phyloP scores from a whole-genome alignment of 92 coral and sea anemone genomes.

The Nematostella vectensis region DNA sequence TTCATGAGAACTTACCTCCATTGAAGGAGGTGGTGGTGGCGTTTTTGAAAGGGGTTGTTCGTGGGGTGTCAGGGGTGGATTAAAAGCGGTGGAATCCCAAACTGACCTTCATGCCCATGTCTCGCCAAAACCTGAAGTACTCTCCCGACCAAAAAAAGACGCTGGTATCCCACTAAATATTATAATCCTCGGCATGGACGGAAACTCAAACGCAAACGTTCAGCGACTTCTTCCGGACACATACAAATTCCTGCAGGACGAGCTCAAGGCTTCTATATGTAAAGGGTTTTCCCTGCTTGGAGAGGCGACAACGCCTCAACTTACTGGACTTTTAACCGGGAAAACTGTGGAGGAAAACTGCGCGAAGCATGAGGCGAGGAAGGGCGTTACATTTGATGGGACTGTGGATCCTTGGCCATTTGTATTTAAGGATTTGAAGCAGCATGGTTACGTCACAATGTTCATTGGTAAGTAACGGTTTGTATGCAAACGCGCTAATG shows the following conservation, averaged over 20 bases:
- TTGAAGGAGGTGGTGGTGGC: too few relatives aligned
- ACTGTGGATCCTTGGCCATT: conserved; percentile 84
- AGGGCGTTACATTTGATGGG: conserved; percentile 36
- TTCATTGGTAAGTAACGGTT: too few relatives aligned
- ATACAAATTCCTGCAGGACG: conserved; percentile 43
- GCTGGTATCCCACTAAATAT: conserved; percentile 60
- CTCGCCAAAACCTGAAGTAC: conserved; percentile 29
- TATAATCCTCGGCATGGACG: conserved; percentile 69
- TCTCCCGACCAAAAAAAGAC: conserved; percentile 15
- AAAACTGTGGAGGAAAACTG: conserved; percentile 59
- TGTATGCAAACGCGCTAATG: too few relatives aligned
- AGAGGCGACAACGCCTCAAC: conserved; percentile 68
- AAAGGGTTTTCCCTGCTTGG: conserved; percentile 68
- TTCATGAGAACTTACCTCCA: too few relatives aligned
- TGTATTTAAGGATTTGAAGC: conserved; percentile 49
- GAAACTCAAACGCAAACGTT: conserved; percentile 62
- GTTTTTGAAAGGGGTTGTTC: too few relatives aligned
- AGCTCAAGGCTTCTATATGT: conserved; percentile 45
- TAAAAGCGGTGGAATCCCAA: conserved; percentile 34
- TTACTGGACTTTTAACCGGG: conserved; percentile 63
- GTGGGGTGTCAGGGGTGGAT: too few relatives aligned
- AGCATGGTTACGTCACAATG: conserved; percentile 79
- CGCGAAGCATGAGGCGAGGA: conserved; percentile 64
- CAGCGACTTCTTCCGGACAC: conserved; percentile 52
- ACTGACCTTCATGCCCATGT: conserved; percentile 56